Percentiles rank a stretch among this genome's conserved stretches.
Conservation (phyloP, 2,797 vertebrate genomes). For the Rhinichthys osculus region DNA sequence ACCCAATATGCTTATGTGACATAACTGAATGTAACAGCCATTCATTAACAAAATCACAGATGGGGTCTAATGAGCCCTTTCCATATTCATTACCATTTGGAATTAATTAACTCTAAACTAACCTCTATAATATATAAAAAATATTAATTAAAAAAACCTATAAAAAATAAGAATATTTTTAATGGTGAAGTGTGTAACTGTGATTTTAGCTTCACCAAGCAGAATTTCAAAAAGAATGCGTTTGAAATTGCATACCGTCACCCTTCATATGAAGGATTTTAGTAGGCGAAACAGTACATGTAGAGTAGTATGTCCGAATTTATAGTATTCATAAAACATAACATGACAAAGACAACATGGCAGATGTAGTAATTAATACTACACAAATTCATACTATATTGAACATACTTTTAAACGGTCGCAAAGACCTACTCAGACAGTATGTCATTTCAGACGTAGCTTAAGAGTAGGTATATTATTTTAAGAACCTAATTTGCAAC, state of each 20-base stretch:
- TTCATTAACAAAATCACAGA: background rate
- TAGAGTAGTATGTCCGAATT: background rate
- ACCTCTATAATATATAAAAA: background rate
- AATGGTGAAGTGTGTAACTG: background rate
- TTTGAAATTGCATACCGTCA: background rate
- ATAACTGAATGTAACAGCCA: background rate
- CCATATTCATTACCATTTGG: background rate
- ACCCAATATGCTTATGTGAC: background rate
- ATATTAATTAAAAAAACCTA: no score
- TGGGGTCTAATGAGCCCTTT: background rate
- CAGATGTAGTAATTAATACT: background rate
- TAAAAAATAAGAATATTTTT: background rate
- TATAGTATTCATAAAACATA: background rate
- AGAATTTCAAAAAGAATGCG: background rate
- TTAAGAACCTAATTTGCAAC: background rate
- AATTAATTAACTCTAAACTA: background rate
- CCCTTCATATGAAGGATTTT: background rate
- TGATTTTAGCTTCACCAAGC: background rate
- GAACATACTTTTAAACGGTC: background rate
- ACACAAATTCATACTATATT: background rate
- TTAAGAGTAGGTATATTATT: background rate
- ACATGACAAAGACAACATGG: background rate
- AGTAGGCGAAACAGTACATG: background rate
- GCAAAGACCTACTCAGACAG: background rate
- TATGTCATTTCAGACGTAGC: background rate